These are phyloP conservation scores for Prunella strophiata DNA, from an alignment of 2,797 vertebrate genomes.

Conservation along the genomic window DNA sequence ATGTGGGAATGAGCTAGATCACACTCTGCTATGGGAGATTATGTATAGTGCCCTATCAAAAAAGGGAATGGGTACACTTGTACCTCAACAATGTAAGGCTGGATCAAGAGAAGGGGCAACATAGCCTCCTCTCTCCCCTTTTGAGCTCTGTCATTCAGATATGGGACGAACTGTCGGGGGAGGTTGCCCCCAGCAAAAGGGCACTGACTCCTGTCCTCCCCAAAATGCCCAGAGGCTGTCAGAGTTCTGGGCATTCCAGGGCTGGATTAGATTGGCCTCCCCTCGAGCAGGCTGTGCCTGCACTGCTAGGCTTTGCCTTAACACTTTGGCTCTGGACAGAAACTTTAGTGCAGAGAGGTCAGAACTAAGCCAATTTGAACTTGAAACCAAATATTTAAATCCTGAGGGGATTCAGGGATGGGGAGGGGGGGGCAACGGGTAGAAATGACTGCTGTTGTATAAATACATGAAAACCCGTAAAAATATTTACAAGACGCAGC, in stretches of 20 bases:
- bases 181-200: background rate
- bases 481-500: conserved; percentile 65
- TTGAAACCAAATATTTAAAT: conserved; percentile 64
- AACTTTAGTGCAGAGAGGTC: conserved; percentile 16
- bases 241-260: background rate
- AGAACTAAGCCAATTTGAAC: conserved; percentile 46
- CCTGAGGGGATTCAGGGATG: background rate
- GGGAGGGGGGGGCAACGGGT: background rate
- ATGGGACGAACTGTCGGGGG: background rate
- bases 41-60: background rate
- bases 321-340: conserved; percentile 21
- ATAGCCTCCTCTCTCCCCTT: background rate
- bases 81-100: background rate
- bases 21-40: background rate
- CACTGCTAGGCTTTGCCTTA: background rate
- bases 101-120: background rate
- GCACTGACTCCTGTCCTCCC: background rate
- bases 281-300: background rate
- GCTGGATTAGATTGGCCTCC: fast-evolving
- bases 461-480: conserved; percentile 66
- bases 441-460: conserved; percentile 31
- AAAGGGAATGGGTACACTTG: too few relatives aligned
- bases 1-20: background rate
- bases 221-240: fast-evolving
- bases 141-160: background rate